Base-by-base conservation (phyloP, 92 coral and sea anemone genomes). In the Porites lobata region DNA sequence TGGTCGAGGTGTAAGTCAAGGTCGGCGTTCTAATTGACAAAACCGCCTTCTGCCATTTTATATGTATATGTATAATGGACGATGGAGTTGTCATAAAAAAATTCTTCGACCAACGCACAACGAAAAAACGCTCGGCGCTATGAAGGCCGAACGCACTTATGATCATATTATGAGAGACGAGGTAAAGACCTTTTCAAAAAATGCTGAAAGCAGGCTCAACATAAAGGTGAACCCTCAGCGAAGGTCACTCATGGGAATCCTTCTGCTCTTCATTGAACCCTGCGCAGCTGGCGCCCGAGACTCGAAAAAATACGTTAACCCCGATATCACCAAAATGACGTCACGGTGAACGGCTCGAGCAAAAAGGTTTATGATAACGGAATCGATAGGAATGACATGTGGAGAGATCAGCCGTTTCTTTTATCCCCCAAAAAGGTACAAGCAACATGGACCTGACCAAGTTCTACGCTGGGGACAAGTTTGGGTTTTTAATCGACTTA, bases 271-370 rank as follows among this genome's bases (percentile, higher is more conserved):
- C 38, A 62, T 80, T 14, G 70, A 79, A 71, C 73, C 82, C 8
- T 87, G 18, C 72, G 17, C 69, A 9, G 78, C 87, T 0, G 87
- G 78, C 6, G n/a, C 79, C 14, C 67, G 78, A 22, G 74, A 82
- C 29, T 74, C 83, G 0, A 83, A 88, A 59, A 65, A 75, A 50
- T 81, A 73, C 87, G 50, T 58, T 14, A 24, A 74, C 78, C 88
- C 92, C 59, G 77, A 81, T 52, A 57, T 88, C 2, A 26, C 29
- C 29, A 88, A 71, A 12, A 77, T 82, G 4, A 58, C 4, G 71
- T 88, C 67, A 88, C 69, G 0, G 72, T 88, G 10, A 71, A 81
- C 71, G 83, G 92, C 17, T 50, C 72, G 50, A 83, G 84, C 38
- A 81, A 81, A 78, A 88, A 24, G 76, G 17, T 88, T 21, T 88